Evolutionary conservation across 2,113 vertebrate genomes (phyloP).

Genomic region (Pachypanchax playfairii): DNA sequence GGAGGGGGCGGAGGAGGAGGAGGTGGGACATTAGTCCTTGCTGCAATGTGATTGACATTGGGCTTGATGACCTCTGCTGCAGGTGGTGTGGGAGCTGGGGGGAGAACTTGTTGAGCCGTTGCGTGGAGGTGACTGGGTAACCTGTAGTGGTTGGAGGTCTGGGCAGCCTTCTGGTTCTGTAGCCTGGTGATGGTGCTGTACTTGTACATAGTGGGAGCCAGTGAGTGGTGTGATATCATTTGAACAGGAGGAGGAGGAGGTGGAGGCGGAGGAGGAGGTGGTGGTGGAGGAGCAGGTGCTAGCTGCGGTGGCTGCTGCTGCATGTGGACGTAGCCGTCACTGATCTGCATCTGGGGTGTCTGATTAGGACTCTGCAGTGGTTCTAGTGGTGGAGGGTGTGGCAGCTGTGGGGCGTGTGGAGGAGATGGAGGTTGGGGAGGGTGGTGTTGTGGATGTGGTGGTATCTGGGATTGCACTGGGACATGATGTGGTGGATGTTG

Average conservation of each 20-base stretch:
- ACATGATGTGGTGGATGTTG: conserved; percentile 62
- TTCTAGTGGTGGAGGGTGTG: not conserved
- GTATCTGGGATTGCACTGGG: conserved; percentile 6
- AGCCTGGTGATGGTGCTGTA: conserved; percentile 89
- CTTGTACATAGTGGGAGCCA: conserved; percentile 83
- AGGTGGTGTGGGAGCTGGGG: conserved; percentile 26
- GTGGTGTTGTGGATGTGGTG: not conserved
- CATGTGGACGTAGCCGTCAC: conserved; percentile 12
- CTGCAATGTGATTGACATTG: conserved; percentile 78
- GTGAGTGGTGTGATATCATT: conserved; percentile 75
- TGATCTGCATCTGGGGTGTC: conserved; percentile 4
- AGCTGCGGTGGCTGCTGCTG: conserved; percentile 37
- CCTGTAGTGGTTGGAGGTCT: conserved; percentile 44
- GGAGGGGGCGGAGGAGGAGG: conserved; percentile 82
- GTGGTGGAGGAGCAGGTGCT: conserved; percentile 53
- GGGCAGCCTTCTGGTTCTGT: conserved; percentile 77
- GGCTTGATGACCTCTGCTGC: conserved; percentile 67
- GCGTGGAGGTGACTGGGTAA: conserved; percentile 22
- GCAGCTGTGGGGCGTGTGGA: conserved; percentile 18
- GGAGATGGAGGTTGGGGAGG: conserved; percentile 34
- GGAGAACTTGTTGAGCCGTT: conserved; percentile 52
- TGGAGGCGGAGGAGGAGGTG: conserved; percentile 70
- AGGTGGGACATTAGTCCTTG: conserved; percentile 80
- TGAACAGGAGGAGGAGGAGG: conserved; percentile 71
- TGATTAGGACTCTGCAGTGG: conserved; percentile 14